These are phyloP conservation scores for Clarias pachynema DNA, from an alignment of 2,797 vertebrate species.

Conservation along the genomic window DNA sequence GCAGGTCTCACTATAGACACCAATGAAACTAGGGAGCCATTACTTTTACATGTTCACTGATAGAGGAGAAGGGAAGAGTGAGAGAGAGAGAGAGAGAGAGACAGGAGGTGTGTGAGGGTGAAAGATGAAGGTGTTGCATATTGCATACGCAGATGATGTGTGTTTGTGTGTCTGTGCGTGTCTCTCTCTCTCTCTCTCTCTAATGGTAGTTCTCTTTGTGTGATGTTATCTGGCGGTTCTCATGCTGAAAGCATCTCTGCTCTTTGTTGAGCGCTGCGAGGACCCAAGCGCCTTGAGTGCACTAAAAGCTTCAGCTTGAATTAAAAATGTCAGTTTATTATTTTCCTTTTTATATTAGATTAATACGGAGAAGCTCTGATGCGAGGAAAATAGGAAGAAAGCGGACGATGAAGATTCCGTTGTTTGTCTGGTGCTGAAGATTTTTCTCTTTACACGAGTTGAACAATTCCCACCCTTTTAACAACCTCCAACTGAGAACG, in stretches of 20 bases:
- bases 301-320: conserved; percentile 23
- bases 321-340: not conserved
- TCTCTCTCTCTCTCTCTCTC: not conserved
- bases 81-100: too few relatives aligned
- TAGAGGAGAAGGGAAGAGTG: not conserved
- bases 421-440: not conserved
- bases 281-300: not conserved
- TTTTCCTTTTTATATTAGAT: not conserved
- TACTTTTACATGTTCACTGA: not conserved
- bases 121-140: conserved; percentile 25
- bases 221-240: conserved; percentile 15
- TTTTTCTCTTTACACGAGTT: not conserved
- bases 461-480: not conserved
- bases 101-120: not conserved
- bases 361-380: not conserved
- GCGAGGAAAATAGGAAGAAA: not conserved
- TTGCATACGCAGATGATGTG: conserved; percentile 32
- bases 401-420: not conserved
- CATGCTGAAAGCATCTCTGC: not conserved
- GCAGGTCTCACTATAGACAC: not conserved
- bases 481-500: not conserved
- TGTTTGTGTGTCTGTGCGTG: conserved; percentile 1
- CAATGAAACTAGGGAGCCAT: not conserved
- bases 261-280: not conserved
- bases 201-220: not conserved